Evolutionary conservation across 2,113 vertebrate species (phyloP).

Genomic region (Sakesphorus luctuosus): DNA sequence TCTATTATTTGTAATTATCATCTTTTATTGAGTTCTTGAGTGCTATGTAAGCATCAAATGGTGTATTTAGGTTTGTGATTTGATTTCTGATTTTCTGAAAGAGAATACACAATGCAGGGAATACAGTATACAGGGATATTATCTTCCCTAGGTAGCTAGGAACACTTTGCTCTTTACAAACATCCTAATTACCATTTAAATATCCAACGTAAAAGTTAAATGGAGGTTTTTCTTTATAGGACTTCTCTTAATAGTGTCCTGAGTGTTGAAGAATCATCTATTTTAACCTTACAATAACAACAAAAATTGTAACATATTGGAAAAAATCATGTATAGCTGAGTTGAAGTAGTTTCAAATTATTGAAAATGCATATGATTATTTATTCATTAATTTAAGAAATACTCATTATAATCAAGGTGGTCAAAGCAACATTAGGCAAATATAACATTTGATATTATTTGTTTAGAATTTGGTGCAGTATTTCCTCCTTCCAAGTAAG

Average conservation of each 20-base stretch:
- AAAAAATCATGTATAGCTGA: neutral
- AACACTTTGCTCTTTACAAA: neutral
- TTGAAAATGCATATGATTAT: neutral
- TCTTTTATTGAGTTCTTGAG: slow-evolving; percentile 6
- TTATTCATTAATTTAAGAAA: slow-evolving; percentile 15
- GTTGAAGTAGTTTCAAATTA: neutral
- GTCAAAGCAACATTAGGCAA: slow-evolving; percentile 29
- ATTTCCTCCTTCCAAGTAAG: slow-evolving; percentile 38
- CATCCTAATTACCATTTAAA: neutral
- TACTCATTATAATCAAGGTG: neutral
- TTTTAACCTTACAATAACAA: neutral
- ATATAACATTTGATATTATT: slow-evolving; percentile 17
- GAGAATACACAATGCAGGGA: neutral
- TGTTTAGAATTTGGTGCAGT: slow-evolving; percentile 36
- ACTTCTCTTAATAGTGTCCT: neutral
- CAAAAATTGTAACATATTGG: neutral
- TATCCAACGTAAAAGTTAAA: neutral
- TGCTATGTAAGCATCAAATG: neutral
- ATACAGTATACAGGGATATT: neutral
- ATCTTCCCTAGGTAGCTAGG: neutral
- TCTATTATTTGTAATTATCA: slow-evolving; percentile 20
- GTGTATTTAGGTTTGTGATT: neutral
- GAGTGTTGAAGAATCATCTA: neutral
- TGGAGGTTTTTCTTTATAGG: neutral
- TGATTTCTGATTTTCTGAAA: slow-evolving; percentile 9